Evolutionary conservation across 2,113 vertebrate genomes (phyloP), one percentile per base, ranked within the genome.

Genomic region (Indicator maculatus): DNA sequence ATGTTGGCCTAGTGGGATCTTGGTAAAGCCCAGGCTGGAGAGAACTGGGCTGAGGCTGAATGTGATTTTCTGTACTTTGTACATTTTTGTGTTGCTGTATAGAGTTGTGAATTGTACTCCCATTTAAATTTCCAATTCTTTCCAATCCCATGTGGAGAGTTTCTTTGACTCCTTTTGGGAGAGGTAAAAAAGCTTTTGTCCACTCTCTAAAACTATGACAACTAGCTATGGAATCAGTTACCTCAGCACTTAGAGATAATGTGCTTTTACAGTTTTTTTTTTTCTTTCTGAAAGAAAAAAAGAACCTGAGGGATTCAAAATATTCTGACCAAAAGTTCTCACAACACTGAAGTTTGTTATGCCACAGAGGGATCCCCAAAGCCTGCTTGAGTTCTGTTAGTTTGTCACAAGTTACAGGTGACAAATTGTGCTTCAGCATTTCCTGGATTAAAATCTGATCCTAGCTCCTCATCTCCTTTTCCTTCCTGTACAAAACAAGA

Each of bases 221-320:
- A 41, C 63, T 63, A 83, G 83, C 94, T 53, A 60, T 36, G 41
- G 87, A 76, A 94, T 85, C 91, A 91, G 77, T 64, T 82, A 82
- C 67, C 20, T 85, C 28, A 7, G 55, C 33, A 61, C 39, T 71
- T 61, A 79, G 13, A 16, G 30, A 31, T 19, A 55, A 69, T 4
- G 19, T 27, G 64, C 44, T 69, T 65, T 9, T 53, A 19, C 80
- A 86, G 60, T 1, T 94, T 39, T 14, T 47, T 75, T 26, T 47
- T 78, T 14, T n/a, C 78, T 81, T 61, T 27, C 28, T 65, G 27
- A 56, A 81, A 71, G 65, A 82, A 71, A 80, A 75, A 71, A 80
- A 65, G 11, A 50, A 33, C 41, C 58, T 60, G 59, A 59, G 58
- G 71, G 87, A 91, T 52, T 76, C n/a, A 59, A 86, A 61, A 30